phyloP scores from a whole-genome alignment of 2,797 vertebrate species.

The Spondyliosoma cantharus region DNA sequence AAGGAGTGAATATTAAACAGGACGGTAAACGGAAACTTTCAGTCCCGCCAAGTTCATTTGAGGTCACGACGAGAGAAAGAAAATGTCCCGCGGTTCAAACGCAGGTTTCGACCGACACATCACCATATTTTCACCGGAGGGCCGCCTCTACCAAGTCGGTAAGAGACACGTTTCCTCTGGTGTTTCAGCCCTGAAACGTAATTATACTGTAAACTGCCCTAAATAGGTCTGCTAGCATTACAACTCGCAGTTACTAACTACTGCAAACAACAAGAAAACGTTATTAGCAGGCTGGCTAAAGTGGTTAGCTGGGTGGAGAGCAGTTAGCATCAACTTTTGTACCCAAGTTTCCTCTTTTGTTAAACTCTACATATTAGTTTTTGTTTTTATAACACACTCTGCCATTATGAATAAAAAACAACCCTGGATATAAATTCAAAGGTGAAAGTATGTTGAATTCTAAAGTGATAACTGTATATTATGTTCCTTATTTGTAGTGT shows the following conservation, averaged over 20 bases:
- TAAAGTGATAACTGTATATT: too few species aligned
- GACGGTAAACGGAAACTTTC: too few species aligned
- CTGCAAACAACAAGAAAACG: rapidly evolving
- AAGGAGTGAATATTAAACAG: neutral
- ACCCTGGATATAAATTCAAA: too few species aligned
- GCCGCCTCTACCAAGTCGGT: conserved; percentile 89
- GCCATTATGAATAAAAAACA: neutral
- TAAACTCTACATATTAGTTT: neutral
- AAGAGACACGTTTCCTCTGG: conserved; percentile 32
- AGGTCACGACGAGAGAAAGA: conserved; percentile 19
- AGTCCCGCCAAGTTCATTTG: conserved; percentile 31
- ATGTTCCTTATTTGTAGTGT: neutral
- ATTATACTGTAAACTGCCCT: too few species aligned
- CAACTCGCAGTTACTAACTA: rapidly evolving
- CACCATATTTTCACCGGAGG: conserved; percentile 88
- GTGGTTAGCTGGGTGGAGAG: neutral
- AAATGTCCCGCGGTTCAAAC: conserved; percentile 86
- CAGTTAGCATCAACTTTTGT: neutral
- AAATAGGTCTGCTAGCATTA: too few species aligned
- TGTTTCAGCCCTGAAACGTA: neutral
- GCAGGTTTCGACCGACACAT: conserved; percentile 88
- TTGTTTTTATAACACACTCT: neutral
- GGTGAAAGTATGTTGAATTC: neutral
- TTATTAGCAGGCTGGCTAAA: neutral
- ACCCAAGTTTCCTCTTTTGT: neutral